Conservation (phyloP, 2,797 vertebrate species). For the Kryptolebias ocellatus region DNA sequence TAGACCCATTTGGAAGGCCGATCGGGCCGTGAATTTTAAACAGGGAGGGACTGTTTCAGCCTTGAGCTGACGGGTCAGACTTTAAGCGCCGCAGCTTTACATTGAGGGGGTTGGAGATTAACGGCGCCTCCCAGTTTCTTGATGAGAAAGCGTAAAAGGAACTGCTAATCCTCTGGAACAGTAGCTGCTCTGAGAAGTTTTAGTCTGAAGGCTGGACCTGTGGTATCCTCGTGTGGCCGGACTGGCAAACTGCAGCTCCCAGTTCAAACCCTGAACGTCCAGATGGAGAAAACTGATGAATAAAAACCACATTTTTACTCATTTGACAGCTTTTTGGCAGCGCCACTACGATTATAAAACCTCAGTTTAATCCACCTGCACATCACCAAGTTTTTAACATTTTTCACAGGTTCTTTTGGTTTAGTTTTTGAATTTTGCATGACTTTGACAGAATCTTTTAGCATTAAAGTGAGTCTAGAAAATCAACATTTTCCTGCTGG, state of each 20-base stretch:
- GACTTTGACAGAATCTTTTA: too few relatives aligned
- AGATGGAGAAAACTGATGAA: background rate
- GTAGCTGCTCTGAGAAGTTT: slow-evolving; percentile 5
- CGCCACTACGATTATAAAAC: too few relatives aligned
- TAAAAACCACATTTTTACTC: background rate
- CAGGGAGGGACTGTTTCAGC: slow-evolving; percentile 36
- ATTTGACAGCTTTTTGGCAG: too few relatives aligned
- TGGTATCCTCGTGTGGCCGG: slow-evolving; percentile 68
- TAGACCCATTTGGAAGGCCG: slow-evolving; percentile 59
- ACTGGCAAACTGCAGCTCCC: slow-evolving; percentile 55
- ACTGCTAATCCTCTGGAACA: slow-evolving; percentile 30
- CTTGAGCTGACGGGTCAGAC: slow-evolving; percentile 32
- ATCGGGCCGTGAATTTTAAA: slow-evolving; percentile 60
- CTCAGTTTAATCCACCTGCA: too few relatives aligned
- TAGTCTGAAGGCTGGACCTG: slow-evolving; percentile 36
- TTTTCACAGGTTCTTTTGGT: too few relatives aligned
- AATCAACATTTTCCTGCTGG: too few relatives aligned
- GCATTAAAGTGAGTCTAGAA: too few relatives aligned
- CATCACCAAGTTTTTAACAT: too few relatives aligned
- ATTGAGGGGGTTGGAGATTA: slow-evolving; percentile 13
- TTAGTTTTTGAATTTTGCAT: too few relatives aligned
- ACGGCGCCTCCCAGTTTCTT: slow-evolving; percentile 21
- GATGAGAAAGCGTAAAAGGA: slow-evolving; percentile 19
- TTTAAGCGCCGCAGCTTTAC: slow-evolving; percentile 28
- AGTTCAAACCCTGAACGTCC: background rate